These are phyloP conservation scores for Alviniconcha marisindica DNA, from an alignment of 1,140 invertebrate species.

Conservation along the genomic window DNA sequence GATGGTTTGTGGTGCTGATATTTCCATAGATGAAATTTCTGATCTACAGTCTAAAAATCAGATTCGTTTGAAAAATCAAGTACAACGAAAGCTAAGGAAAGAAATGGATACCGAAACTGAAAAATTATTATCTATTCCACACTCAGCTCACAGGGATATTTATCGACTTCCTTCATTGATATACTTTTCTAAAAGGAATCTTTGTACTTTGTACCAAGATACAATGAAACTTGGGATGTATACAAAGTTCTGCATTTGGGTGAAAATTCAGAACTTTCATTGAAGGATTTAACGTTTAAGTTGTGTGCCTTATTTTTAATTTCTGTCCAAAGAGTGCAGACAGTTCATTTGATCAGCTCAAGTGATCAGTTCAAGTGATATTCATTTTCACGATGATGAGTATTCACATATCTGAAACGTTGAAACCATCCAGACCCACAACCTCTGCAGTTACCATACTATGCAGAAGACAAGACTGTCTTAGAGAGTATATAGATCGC, in stretches of 20 bases:
- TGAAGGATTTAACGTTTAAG: not conserved
- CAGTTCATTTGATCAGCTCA: not conserved
- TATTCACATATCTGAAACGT: not conserved
- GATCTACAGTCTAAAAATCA: too few species aligned
- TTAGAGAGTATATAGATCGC: not conserved
- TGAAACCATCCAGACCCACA: not conserved
- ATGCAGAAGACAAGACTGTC: not conserved
- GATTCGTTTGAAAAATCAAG: too few species aligned
- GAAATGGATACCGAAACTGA: too few species aligned
- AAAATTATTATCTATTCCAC: too few species aligned
- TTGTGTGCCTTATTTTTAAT: not conserved
- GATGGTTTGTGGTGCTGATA: too few species aligned
- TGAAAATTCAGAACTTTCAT: not conserved
- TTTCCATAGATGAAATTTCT: too few species aligned
- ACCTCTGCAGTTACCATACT: not conserved
- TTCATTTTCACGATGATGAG: not conserved
- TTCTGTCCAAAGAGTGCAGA: not conserved
- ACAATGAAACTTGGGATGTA: conserved; percentile 18
- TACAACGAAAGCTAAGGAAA: too few species aligned
- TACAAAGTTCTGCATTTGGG: not conserved
- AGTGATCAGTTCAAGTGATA: not conserved
- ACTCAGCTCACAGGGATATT: too few species aligned
- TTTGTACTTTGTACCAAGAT: conserved; percentile 5
- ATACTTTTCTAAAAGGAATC: not conserved
- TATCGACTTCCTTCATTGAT: too few species aligned